phyloP scores from a whole-genome alignment of 2,888 invertebrate species.

The Malthinus seriepunctatus region DNA sequence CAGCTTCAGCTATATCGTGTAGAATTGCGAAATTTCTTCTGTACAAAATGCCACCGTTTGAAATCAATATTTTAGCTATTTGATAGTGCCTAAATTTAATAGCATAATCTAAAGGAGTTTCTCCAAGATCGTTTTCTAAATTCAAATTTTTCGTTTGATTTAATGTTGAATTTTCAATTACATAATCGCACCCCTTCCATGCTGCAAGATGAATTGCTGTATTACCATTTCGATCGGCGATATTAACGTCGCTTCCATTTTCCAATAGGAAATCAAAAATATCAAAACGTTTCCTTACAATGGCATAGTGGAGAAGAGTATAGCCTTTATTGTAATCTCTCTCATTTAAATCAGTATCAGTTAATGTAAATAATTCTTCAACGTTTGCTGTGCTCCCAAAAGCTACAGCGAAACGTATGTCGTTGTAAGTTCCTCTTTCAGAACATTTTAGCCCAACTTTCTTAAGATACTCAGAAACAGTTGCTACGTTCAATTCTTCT shows the following conservation, averaged over 20 bases:
- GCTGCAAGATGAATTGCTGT: slow-evolving; percentile 5
- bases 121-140: background rate
- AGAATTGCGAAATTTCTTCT: background rate
- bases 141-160: background rate
- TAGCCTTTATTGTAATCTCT: background rate
- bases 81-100: background rate
- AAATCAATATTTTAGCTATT: background rate
- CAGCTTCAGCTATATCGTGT: background rate
- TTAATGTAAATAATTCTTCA: background rate
- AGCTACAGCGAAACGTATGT: background rate
- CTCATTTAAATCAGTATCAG: background rate
- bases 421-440: background rate
- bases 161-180: slow-evolving; percentile 1
- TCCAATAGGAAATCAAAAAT: slow-evolving; percentile 6
- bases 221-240: background rate
- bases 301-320: slow-evolving; percentile 11
- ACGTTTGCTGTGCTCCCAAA: slow-evolving; percentile 4
- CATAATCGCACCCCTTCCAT: background rate
- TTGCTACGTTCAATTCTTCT: background rate
- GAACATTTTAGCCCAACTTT: background rate
- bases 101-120: background rate
- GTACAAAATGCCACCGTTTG: background rate
- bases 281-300: background rate
- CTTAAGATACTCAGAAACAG: background rate
- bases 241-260: background rate